phyloP scores from a whole-genome alignment of 2,797 vertebrate species.

The Antrozous pallidus region DNA sequence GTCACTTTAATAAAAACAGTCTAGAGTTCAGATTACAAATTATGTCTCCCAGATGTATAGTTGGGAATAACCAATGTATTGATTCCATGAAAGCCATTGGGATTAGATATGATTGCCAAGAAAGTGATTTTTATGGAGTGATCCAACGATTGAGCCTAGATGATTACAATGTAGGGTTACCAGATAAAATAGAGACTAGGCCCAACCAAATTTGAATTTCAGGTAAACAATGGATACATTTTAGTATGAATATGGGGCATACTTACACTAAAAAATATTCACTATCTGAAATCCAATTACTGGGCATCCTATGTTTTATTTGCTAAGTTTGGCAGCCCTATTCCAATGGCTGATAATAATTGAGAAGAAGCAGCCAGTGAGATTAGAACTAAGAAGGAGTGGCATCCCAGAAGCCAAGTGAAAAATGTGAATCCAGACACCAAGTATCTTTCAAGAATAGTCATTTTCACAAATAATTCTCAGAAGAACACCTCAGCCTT shows the following conservation, averaged over 20 bases:
- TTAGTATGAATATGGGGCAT: not conserved
- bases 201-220: not conserved
- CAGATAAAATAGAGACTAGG: not conserved
- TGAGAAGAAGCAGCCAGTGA: not conserved
- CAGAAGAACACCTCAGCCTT: not conserved
- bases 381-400: not conserved
- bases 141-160: not conserved
- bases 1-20: not conserved
- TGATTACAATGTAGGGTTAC: not conserved
- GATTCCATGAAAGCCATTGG: not conserved
- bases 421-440: not conserved
- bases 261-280: not conserved
- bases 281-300: not conserved
- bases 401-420: not conserved
- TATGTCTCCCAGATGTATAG: not conserved
- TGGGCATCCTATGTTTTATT: not conserved
- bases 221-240: not conserved
- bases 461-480: not conserved
- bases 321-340: not conserved
- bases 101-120: not conserved
- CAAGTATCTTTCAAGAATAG: not conserved
- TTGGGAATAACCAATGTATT: not conserved
- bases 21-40: not conserved
- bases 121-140: not conserved
- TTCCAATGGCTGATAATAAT: not conserved